phyloP scores from a whole-genome alignment of 2,797 vertebrate genomes.

The Taenioides sp. region DNA sequence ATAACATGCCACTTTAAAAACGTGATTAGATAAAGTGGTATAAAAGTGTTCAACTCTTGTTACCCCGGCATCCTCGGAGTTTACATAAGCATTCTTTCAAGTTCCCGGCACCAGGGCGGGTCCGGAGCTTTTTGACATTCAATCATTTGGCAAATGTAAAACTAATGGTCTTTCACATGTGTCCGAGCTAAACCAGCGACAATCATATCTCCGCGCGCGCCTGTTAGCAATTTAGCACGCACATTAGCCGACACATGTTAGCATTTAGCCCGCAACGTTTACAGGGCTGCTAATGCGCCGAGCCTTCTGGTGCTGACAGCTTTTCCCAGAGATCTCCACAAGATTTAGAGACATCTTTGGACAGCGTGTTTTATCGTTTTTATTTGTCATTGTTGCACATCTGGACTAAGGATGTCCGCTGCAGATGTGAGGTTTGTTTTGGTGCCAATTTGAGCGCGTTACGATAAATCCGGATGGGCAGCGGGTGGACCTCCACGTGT shows the following conservation, averaged over 20 bases:
- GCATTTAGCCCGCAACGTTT: constrained; percentile 2
- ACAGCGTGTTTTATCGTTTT: not conserved
- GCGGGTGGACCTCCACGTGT: not conserved
- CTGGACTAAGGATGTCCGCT: constrained; percentile 2
- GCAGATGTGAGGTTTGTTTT: constrained; percentile 15
- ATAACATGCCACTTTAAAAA: too few species aligned
- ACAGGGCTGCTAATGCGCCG: constrained; percentile 4
- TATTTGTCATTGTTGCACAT: not conserved
- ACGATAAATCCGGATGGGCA: not conserved
- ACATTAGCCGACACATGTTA: constrained; percentile 9
- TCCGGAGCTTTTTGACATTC: not conserved
- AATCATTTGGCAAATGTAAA: constrained; percentile 14
- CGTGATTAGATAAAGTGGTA: too few species aligned
- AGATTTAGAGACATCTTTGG: not conserved
- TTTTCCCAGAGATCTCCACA: constrained; percentile 3
- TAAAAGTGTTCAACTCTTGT: too few species aligned
- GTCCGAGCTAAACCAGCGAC: not conserved
- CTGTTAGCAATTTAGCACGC: constrained; percentile 11
- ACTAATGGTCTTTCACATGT: not conserved
- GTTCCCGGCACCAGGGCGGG: constrained; percentile 4
- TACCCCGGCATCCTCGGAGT: not conserved
- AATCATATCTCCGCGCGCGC: not conserved
- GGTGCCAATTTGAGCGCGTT: not conserved
- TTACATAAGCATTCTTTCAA: not conserved
- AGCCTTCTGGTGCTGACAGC: constrained; percentile 2